These are phyloP conservation scores for Hydrozoanthus tunicans DNA, from an alignment of 64 coral and sea anemone species.

Conservation along the genomic window DNA sequence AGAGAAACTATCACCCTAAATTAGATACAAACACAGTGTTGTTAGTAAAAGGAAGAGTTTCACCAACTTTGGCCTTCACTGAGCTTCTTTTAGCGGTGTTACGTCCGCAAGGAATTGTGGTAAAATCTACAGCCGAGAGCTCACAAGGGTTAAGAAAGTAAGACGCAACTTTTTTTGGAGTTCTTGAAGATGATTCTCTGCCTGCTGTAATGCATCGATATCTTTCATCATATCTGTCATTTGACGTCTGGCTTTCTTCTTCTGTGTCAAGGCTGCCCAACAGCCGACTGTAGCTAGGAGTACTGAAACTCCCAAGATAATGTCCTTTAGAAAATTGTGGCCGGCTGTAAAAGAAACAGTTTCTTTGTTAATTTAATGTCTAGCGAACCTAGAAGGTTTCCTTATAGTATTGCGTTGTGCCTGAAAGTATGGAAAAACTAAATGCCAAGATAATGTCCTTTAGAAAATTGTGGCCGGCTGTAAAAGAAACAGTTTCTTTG, in stretches of 20 bases:
- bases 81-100: too few species aligned
- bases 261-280: constrained; percentile 83
- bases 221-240: constrained; percentile 92
- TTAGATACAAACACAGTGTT: too few species aligned
- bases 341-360: constrained; percentile 50
- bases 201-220: constrained; percentile 79
- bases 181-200: constrained; percentile 80
- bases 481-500: neutral
- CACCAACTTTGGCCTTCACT: too few species aligned
- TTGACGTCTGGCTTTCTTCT: constrained; percentile 88
- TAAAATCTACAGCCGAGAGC: neutral
- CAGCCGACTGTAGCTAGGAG: constrained; percentile 85
- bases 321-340: constrained; percentile 91
- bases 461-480: constrained; percentile 83
- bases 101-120: too few species aligned
- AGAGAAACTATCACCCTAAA: too few species aligned
- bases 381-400: too few species aligned
- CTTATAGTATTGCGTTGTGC: too few species aligned
- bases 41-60: too few species aligned
- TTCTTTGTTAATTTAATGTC: neutral
- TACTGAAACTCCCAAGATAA: constrained; percentile 83
- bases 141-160: neutral
- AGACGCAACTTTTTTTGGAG: constrained; percentile 84
- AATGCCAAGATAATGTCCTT: constrained; percentile 91
- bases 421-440: too few species aligned